Evolutionary conservation across 1,140 invertebrate species (phyloP).

Genomic region (Idris sp.): DNA sequence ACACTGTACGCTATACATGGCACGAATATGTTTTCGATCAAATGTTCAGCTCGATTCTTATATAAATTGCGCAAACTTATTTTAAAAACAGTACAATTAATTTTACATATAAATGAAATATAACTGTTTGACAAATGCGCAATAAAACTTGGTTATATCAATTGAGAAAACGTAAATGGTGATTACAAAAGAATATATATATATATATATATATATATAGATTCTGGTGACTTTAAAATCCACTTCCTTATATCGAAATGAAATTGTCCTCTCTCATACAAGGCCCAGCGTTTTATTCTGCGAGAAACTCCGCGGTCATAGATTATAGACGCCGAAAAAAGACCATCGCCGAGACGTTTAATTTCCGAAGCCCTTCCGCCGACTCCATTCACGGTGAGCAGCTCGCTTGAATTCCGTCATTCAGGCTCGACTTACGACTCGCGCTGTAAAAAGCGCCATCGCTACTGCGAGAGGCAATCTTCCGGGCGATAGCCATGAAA

Average conservation of each 20-base stretch:
- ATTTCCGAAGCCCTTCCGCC: slow-evolving; percentile 78
- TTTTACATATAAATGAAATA: too few species aligned
- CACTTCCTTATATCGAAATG: slow-evolving; percentile 62
- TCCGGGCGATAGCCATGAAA: slow-evolving; percentile 62
- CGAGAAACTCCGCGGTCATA: slow-evolving; percentile 69
- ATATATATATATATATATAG: too few species aligned
- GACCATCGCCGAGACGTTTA: slow-evolving; percentile 76
- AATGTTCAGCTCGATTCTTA: slow-evolving; percentile 16
- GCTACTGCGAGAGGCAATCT: slow-evolving; percentile 66
- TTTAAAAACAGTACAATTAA: too few species aligned
- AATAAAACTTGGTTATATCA: too few species aligned
- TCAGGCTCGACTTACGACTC: slow-evolving; percentile 71
- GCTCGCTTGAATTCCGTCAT: slow-evolving; percentile 73
- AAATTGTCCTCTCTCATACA: slow-evolving; percentile 60
- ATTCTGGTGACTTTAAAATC: too few species aligned
- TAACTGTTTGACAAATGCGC: too few species aligned
- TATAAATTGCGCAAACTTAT: slow-evolving; percentile 2
- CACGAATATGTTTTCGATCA: slow-evolving; percentile 18
- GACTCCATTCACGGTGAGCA: slow-evolving; percentile 74
- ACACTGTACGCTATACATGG: slow-evolving; percentile 38
- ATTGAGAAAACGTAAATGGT: slow-evolving; percentile 43
- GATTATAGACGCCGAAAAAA: slow-evolving; percentile 74
- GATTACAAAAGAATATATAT: slow-evolving; percentile 39
- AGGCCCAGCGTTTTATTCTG: too few species aligned
- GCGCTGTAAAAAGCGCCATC: slow-evolving; percentile 62